Evolutionary conservation across 2,888 invertebrate genomes (phyloP), one percentile per base, ranked within the genome.

Genomic region (Tinea pellionella): DNA sequence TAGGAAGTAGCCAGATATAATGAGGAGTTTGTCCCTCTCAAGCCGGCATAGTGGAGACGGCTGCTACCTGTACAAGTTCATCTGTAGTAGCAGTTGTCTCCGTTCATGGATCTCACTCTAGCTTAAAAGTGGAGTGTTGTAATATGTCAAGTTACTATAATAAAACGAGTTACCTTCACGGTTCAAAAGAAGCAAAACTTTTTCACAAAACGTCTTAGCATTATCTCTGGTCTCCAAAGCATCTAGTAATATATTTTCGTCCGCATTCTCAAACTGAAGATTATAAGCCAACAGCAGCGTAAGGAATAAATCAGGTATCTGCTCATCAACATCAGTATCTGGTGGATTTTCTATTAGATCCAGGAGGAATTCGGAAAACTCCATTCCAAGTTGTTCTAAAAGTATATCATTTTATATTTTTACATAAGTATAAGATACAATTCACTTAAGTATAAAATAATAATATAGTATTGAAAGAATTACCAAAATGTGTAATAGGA

Each of bases 81-180:
- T n/a, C n/a, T n/a, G n/a, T n/a, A n/a, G n/a, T n/a, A n/a, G n/a
- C n/a, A n/a, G n/a, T n/a, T n/a, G n/a, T n/a, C n/a, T n/a, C n/a
- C n/a, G n/a, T n/a, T n/a, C n/a, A n/a, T n/a, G n/a, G n/a, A n/a
- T n/a, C n/a, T n/a, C n/a, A n/a, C n/a, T n/a, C n/a, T n/a, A n/a
- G n/a, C n/a, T n/a, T n/a, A n/a, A n/a, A n/a, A n/a, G n/a, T n/a
- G n/a, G n/a, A n/a, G n/a, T n/a, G n/a, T n/a, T n/a, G n/a, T n/a
- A n/a, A n/a, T n/a, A n/a, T n/a, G n/a, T n/a, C n/a, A n/a, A n/a
- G n/a, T n/a, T n/a, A n/a, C n/a, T n/a, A n/a, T n/a, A n/a, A n/a
- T n/a, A n/a, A n/a, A n/a, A n/a, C n/a, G n/a, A n/a, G n/a, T 41
- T 77, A 95, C 95, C 96, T 92, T 96, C 97, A 69, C 97, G 90